Evolutionary conservation across 2,888 invertebrate genomes (phyloP), one percentile per base, ranked within the genome.

Genomic region (Campoletis raptor): DNA sequence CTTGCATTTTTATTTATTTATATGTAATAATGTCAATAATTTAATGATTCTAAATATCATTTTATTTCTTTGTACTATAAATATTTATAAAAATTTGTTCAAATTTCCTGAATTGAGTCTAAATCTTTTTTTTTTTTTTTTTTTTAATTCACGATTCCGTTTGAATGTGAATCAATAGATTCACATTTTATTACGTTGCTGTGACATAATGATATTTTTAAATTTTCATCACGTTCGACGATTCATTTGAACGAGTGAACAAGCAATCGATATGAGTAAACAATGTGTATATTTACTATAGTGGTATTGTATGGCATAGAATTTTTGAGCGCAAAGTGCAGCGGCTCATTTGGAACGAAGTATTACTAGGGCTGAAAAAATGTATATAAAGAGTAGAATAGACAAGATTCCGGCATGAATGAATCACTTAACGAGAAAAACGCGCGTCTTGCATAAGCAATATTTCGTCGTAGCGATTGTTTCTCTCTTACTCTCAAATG

Each of bases 401-500:
- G 83, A 66, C 85, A 77, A 88, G 87, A 91, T 90, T 91, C 90
- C 89, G 79, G 85, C 85, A 86, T 89, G 91, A 91, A 90, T 91
- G 91, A 91, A 91, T 91, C 91, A 91, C 89, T 91, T 91, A 89
- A 91, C 90, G 90, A 90, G 90, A 89, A 89, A 88, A 89, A 82
- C 87, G 86, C 89, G 90, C 87, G 90, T 80, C 83, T 80, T 76
- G 91, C 89, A 91, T 91, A 89, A 90, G 88, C 87, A 89, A 90
- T 89, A 80, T 86, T 70, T 88, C 79, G 67, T 87, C 77, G 82
- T 52, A 18, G 36, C 36, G 64, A 37, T 73, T 73, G 48, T 81
- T 48, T n/a, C 61, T 73, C 48, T 37, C 36, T n/a, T 42, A 48
- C 64, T n/a, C 21, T 45, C 40, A 18, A 52, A 70, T 67, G 21